Conservation (phyloP, 2,888 invertebrate genomes). For the Beris chalybata region DNA sequence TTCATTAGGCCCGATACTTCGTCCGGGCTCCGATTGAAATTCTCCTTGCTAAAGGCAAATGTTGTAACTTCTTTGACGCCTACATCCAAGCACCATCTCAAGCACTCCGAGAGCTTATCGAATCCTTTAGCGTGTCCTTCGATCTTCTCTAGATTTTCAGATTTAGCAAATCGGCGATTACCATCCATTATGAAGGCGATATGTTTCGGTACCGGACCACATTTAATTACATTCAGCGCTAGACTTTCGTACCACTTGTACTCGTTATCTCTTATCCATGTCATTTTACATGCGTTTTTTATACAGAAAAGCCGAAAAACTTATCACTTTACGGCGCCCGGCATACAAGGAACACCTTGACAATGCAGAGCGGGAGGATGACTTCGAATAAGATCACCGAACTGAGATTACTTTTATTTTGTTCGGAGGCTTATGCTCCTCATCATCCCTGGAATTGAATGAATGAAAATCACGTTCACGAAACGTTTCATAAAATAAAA, state of each 20-base stretch:
- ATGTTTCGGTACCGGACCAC: slow-evolving; percentile 85
- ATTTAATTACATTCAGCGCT: slow-evolving; percentile 73
- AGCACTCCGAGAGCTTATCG: slow-evolving; percentile 76
- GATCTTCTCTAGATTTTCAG: slow-evolving; percentile 71
- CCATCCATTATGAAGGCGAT: slow-evolving; percentile 99
- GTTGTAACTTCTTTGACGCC: slow-evolving; percentile 95
- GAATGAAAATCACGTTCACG: too few relatives aligned
- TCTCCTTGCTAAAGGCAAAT: slow-evolving; percentile 99
- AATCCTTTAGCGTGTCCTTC: slow-evolving; percentile 86
- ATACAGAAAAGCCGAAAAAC: slow-evolving; percentile 6
- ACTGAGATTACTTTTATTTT: background rate
- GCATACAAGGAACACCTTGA: background rate
- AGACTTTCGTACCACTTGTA: slow-evolving; percentile 76
- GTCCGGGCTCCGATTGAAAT: slow-evolving; percentile 87
- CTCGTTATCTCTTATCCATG: slow-evolving; percentile 78
- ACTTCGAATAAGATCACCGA: background rate
- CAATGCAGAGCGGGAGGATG: background rate
- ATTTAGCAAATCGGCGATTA: slow-evolving; percentile 89
- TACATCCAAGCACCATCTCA: slow-evolving; percentile 83
- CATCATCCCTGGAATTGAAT: background rate
- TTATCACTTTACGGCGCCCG: slow-evolving; percentile 14
- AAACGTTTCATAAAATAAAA: slow-evolving; percentile 6
- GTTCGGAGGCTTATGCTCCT: background rate
- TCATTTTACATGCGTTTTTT: slow-evolving; percentile 54
- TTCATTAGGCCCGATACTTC: slow-evolving; percentile 90